phyloP scores from a whole-genome alignment of 2,113 vertebrate genomes.

The Perca schrenkii region DNA sequence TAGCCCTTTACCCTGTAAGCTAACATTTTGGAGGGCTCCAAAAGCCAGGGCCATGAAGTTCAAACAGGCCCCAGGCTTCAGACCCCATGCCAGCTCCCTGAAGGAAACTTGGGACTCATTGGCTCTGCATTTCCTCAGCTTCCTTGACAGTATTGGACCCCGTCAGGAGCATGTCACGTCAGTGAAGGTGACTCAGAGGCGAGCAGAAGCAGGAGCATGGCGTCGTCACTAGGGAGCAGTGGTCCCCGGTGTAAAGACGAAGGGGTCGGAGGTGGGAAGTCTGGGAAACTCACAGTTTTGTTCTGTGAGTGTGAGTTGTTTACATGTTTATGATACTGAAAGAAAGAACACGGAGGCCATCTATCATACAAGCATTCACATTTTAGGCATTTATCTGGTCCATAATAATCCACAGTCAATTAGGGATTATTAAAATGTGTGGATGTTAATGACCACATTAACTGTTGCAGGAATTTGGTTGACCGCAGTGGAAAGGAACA shows the following conservation, averaged over 20 bases:
- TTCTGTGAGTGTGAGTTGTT: slow-evolving; percentile 59
- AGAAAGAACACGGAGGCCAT: slow-evolving; percentile 18
- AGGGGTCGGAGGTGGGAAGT: slow-evolving; percentile 57
- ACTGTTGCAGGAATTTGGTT: neutral
- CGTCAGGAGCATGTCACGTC: slow-evolving; percentile 66
- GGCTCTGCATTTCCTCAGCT: slow-evolving; percentile 73
- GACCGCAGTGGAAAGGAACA: slow-evolving; percentile 1
- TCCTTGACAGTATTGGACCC: slow-evolving; percentile 47
- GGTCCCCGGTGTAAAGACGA: slow-evolving; percentile 41
- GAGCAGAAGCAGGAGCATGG: slow-evolving; percentile 67
- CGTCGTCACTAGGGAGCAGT: slow-evolving; percentile 28
- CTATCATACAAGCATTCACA: slow-evolving; percentile 24
- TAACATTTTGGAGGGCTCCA: slow-evolving; percentile 61
- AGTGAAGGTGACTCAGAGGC: slow-evolving; percentile 37
- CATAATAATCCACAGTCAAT: slow-evolving; percentile 26
- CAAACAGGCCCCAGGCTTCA: slow-evolving; percentile 57
- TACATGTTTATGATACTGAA: slow-evolving; percentile 50
- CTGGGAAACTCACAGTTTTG: slow-evolving; percentile 65
- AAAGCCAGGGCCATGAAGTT: slow-evolving; percentile 57
- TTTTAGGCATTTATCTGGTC: slow-evolving; percentile 27
- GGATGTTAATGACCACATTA: slow-evolving; percentile 9
- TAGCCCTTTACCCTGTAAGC: slow-evolving; percentile 37
- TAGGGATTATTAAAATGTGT: slow-evolving; percentile 11
- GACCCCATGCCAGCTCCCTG: slow-evolving; percentile 49
- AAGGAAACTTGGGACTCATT: slow-evolving; percentile 53